Evolutionary conservation across 2,113 vertebrate genomes (phyloP).

Genomic region (Lasiurus borealis): DNA sequence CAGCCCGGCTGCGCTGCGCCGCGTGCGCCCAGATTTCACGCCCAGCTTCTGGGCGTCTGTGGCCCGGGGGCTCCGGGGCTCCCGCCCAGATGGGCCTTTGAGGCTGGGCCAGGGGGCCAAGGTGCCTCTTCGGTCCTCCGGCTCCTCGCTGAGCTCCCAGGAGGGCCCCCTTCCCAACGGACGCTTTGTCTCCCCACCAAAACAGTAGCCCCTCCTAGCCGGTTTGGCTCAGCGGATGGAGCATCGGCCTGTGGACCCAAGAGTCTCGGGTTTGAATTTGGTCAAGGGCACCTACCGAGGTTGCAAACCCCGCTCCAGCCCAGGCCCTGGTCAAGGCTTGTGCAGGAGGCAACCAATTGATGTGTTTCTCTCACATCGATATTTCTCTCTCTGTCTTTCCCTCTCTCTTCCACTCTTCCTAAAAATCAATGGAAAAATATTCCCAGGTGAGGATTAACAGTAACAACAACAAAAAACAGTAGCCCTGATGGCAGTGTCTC

Average conservation of each 20-base stretch:
- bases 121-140: not conserved
- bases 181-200: conserved; percentile 45
- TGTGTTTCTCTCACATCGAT: too few relatives aligned
- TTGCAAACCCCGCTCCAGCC: too few relatives aligned
- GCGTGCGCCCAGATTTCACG: conserved; percentile 63
- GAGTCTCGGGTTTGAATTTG: too few relatives aligned
- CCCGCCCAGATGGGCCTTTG: not conserved
- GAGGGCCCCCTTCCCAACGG: rapidly evolving
- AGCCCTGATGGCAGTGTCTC: not conserved
- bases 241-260: too few relatives aligned
- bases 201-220: conserved; percentile 42
- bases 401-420: too few relatives aligned
- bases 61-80: not conserved
- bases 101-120: not conserved
- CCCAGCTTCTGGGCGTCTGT: not conserved
- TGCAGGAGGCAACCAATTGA: too few relatives aligned
- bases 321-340: too few relatives aligned
- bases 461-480: conserved; percentile 32
- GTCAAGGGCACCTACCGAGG: too few relatives aligned
- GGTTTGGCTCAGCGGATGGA: too few relatives aligned
- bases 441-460: too few relatives aligned
- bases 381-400: too few relatives aligned
- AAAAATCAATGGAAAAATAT: too few relatives aligned
- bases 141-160: not conserved
- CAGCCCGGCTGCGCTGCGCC: not conserved